Conservation (phyloP, 2,113 vertebrate genomes). For the Albula goreensis region DNA sequence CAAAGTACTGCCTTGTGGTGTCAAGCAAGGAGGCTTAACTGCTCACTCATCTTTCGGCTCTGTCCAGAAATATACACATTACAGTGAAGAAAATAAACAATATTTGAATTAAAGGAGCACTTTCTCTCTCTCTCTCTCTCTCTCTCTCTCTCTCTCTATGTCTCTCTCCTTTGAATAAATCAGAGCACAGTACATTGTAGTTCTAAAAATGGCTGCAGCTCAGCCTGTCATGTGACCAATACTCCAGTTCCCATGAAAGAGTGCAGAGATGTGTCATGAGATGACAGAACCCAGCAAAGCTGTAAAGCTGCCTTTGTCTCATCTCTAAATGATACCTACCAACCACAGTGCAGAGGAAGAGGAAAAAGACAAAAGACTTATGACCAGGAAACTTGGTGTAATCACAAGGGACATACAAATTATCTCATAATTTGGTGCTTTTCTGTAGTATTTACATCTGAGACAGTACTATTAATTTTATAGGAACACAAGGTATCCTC, state of each 20-base stretch:
- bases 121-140: too few relatives aligned
- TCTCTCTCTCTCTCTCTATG: too few relatives aligned
- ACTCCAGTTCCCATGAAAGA: neutral
- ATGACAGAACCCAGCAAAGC: neutral
- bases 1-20: neutral
- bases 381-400: too few relatives aligned
- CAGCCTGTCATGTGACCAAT: conserved; percentile 6
- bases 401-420: too few relatives aligned
- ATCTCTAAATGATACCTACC: neutral
- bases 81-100: neutral
- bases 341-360: neutral
- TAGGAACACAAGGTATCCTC: too few relatives aligned
- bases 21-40: neutral
- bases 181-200: neutral
- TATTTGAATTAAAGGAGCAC: too few relatives aligned
- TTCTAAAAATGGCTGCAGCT: conserved; percentile 9
- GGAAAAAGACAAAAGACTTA: too few relatives aligned
- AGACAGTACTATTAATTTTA: too few relatives aligned
- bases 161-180: neutral
- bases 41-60: neutral
- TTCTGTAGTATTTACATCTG: too few relatives aligned
- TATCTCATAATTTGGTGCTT: too few relatives aligned
- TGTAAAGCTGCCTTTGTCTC: neutral
- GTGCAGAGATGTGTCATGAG: neutral
- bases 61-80: neutral